These are phyloP conservation scores for Trachelus stipa DNA, from an alignment of 2,888 invertebrate species.

Conservation along the genomic window DNA sequence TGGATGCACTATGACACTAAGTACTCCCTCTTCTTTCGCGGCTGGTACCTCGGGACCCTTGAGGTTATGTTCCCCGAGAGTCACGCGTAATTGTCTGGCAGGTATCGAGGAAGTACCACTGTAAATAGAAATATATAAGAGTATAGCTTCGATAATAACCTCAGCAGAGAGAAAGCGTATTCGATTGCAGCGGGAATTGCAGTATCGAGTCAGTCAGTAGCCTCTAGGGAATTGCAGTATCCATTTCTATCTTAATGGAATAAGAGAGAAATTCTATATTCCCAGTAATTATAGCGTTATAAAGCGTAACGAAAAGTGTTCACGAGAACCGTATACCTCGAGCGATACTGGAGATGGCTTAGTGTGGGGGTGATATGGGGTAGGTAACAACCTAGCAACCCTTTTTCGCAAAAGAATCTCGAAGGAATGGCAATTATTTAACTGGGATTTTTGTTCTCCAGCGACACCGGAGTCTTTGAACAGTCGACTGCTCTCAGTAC, in stretches of 20 bases:
- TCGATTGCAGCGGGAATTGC: too few species aligned
- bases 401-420: slow-evolving; percentile 4
- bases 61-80: slow-evolving; percentile 79
- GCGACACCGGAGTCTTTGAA: slow-evolving; percentile 34
- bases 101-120: slow-evolving; percentile 76
- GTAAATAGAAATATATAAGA: slow-evolving; percentile 30
- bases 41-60: slow-evolving; percentile 69
- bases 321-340: too few species aligned
- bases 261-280: too few species aligned
- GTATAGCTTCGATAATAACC: not conserved
- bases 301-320: too few species aligned
- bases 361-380: rapidly evolving
- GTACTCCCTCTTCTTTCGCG: slow-evolving; percentile 67
- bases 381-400: too few species aligned
- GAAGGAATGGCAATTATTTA: slow-evolving; percentile 45
- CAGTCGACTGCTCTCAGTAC: slow-evolving; percentile 30
- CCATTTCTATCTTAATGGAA: too few species aligned
- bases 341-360: too few species aligned
- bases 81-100: slow-evolving; percentile 76
- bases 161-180: too few species aligned
- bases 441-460: slow-evolving; percentile 40
- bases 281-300: too few species aligned
- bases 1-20: slow-evolving; percentile 78
- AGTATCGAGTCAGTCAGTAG: too few species aligned
- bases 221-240: too few species aligned